Conservation (phyloP, 2,888 invertebrate species). For the Arenicola marina region DNA sequence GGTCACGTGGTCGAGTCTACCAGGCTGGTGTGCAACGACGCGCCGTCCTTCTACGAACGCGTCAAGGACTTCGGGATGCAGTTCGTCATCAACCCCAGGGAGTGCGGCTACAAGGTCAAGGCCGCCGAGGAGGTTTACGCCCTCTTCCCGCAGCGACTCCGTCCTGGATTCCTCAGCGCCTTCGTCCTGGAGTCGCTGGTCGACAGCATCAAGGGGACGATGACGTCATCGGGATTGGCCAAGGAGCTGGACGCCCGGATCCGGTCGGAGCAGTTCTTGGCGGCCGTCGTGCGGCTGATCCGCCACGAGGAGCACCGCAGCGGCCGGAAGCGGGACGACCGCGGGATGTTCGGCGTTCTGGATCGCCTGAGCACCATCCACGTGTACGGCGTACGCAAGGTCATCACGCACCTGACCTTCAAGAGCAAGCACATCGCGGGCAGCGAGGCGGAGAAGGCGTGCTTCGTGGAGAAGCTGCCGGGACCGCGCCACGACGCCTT, state of each 20-base stretch:
- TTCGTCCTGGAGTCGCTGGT: constrained; percentile 33
- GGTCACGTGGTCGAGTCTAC: constrained; percentile 19
- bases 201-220: constrained; percentile 9
- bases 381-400: constrained; percentile 18
- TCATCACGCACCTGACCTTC: constrained; percentile 24
- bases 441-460: constrained; percentile 26
- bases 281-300: constrained; percentile 24
- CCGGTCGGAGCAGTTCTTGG: constrained; percentile 18
- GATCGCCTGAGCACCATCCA: constrained; percentile 27
- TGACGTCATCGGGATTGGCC: constrained; percentile 19
- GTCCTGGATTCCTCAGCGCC: constrained; percentile 34
- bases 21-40: constrained; percentile 29
- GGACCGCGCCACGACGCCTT: constrained; percentile 1
- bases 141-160: constrained; percentile 23
- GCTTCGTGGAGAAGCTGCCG: constrained; percentile 24
- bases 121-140: constrained; percentile 22
- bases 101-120: constrained; percentile 19
- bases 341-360: constrained; percentile 10
- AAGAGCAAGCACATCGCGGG: constrained; percentile 18
- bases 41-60: constrained; percentile 32
- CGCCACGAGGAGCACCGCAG: constrained; percentile 21
- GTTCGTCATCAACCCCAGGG: constrained; percentile 26
- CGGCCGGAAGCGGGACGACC: constrained; percentile 23
- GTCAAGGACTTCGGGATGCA: constrained; percentile 20
- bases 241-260: constrained; percentile 15